phyloP scores from a whole-genome alignment of 2,113 vertebrate genomes.

The Elaphurus davidianus region DNA sequence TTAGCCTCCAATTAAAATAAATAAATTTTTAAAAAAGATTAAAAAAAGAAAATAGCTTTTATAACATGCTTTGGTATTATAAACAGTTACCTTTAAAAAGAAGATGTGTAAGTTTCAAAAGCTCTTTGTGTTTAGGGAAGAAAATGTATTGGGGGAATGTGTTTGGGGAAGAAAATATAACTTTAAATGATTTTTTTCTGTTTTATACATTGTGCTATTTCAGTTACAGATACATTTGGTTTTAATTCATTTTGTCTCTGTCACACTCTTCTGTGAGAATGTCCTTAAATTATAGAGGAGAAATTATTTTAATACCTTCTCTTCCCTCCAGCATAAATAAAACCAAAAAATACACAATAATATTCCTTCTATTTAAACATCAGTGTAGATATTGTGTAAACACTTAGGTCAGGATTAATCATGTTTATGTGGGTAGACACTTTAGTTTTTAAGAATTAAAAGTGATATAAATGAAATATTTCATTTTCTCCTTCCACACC shows the following conservation, averaged over 20 bases:
- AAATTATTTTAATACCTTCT: not conserved
- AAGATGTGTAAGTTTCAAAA: not conserved
- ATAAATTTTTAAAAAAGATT: too few species aligned
- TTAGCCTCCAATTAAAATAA: not conserved
- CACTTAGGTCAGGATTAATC: not conserved
- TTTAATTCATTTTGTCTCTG: not conserved
- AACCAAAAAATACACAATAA: not conserved
- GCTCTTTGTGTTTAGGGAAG: not conserved
- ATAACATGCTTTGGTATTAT: not conserved
- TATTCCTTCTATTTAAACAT: not conserved
- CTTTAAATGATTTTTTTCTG: not conserved
- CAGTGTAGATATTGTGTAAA: not conserved
- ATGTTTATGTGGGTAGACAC: not conserved
- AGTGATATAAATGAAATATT: not conserved
- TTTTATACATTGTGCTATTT: not conserved
- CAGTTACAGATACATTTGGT: not conserved
- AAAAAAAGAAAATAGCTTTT: not conserved
- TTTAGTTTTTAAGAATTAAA: not conserved
- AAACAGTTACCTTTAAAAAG: not conserved
- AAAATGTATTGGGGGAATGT: too few species aligned
- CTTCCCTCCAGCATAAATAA: not conserved
- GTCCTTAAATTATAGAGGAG: not conserved
- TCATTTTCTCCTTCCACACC: not conserved
- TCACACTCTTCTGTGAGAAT: not conserved
- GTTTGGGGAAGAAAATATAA: not conserved